Evolutionary conservation across 2,888 invertebrate species (phyloP), one percentile per base, ranked within the genome.

Genomic region (Tiliacea aurago): DNA sequence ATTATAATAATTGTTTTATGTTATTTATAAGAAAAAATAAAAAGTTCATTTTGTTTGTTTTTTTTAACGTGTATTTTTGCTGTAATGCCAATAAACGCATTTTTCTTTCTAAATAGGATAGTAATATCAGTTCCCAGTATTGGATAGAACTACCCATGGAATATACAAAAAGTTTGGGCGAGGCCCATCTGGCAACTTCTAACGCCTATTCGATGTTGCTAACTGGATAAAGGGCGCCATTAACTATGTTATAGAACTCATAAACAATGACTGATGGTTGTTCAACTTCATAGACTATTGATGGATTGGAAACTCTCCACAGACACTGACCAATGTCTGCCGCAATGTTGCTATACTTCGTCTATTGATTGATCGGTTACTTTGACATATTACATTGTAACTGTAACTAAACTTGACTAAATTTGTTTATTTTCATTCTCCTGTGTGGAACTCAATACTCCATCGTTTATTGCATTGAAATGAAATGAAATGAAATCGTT

Each of bases 311-410:
- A 78, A 51, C 49, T 53, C 18, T 13, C 37, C 37, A n/a, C 51
- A 59, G 53, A 68, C 45, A 23, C 33, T 66, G 55, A 66, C 71
- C 61, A 53, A 65, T 65, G 20, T 47, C 56, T 41, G 28, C 2
- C 51, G 43, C 45, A 70, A 41, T 45, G 81, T 47, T 68, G 28
- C 49, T 28, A 45, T 0, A 28, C 18, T 59, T 28, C 56, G 20
- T 55, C 11, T 56, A 43, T 68, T 67, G 66, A 80, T 80, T 55
- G 72, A 80, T 78, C 59, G 49, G 37, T 55, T 33, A 33, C 45
- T 71, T 51, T 76, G 63, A 68, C 49, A 56, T 41, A 41, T 43
- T 18, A 11, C 13, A 18, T 58, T 58, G 18, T 20, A 15, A 37
- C 2, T 23, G 2, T 37, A 11, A 18, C 20, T 37, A 62, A 45